Evolutionary conservation across 2,113 vertebrate species (phyloP).

Genomic region (Phaethornis superciliosus): DNA sequence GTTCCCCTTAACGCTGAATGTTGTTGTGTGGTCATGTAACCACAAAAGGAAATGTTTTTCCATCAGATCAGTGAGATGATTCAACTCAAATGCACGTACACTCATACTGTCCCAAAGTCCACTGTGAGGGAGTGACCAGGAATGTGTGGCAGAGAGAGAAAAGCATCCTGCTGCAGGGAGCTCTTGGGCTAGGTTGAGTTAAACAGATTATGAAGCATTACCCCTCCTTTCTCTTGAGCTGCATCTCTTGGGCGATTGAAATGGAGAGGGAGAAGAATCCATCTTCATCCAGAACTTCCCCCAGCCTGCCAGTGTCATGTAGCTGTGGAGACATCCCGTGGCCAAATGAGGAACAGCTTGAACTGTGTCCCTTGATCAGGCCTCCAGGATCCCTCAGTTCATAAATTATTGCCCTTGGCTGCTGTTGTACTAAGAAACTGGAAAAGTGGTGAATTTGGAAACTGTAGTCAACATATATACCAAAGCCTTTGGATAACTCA

Average conservation of each 20-base stretch:
- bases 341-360: constrained; percentile 1
- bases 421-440: background rate
- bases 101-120: background rate
- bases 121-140: fast-evolving
- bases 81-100: background rate
- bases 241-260: background rate
- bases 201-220: fast-evolving
- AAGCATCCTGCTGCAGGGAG: fast-evolving
- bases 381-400: background rate
- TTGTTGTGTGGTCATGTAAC: background rate
- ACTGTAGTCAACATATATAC: background rate
- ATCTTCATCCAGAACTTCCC: background rate
- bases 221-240: background rate
- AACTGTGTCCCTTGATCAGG: background rate
- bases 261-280: background rate
- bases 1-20: background rate
- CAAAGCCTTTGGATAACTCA: background rate
- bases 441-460: background rate
- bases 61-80: background rate
- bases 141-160: background rate
- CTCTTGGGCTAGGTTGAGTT: background rate
- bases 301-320: background rate
- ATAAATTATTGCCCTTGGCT: background rate
- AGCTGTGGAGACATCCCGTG: constrained; percentile 36
- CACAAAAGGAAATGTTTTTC: constrained; percentile 55